phyloP scores from a whole-genome alignment of 2,113 vertebrate genomes.

The Platysteira castanea region DNA sequence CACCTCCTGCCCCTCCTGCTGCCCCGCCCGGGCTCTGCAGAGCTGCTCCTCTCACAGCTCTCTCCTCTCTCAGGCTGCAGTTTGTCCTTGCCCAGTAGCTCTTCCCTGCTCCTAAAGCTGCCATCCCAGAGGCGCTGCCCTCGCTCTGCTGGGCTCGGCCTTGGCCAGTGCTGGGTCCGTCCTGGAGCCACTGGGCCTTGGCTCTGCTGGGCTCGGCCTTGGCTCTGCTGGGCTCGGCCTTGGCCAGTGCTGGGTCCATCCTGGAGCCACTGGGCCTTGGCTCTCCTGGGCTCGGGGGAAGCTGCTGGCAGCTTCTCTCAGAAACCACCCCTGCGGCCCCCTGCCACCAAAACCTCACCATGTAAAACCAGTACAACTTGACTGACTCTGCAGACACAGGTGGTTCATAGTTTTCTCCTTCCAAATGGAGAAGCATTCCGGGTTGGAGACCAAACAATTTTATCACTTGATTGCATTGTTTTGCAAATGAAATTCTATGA shows the following conservation, averaged over 20 bases:
- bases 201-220: neutral
- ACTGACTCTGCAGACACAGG: neutral
- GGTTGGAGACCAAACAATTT: neutral
- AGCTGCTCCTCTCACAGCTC: neutral
- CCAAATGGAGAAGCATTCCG: neutral
- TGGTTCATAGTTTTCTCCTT: neutral
- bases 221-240: too few species aligned
- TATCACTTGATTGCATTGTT: neutral
- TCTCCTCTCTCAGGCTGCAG: neutral
- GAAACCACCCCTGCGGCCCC: neutral
- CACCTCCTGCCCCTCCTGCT: neutral
- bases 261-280: too few species aligned
- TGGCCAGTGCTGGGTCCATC: too few species aligned
- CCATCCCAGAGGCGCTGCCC: neutral
- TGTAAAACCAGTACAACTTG: rapidly evolving
- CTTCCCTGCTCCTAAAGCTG: neutral
- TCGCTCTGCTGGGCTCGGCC: neutral
- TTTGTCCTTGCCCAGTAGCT: neutral
- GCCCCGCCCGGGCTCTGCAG: neutral
- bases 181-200: neutral
- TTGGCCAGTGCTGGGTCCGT: neutral
- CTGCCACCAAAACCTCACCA: neutral
- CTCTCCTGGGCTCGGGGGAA: too few species aligned
- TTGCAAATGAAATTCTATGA: neutral
- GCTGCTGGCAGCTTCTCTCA: neutral